Evolutionary conservation across 2,113 vertebrate genomes (phyloP).

Genomic region (Nicator chloris): DNA sequence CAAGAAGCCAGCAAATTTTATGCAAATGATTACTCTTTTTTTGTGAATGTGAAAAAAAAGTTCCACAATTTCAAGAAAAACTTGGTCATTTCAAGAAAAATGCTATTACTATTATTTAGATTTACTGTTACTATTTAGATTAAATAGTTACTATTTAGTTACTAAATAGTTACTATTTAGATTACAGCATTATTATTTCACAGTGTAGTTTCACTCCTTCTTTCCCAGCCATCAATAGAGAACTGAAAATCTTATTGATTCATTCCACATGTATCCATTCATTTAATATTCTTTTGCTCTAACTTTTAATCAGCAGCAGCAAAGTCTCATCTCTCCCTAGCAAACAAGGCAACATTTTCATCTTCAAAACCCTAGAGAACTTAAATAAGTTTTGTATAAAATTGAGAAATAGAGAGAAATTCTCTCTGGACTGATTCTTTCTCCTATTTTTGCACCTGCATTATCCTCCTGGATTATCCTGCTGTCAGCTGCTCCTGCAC

Average conservation of each 20-base stretch:
- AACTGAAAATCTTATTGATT: not conserved
- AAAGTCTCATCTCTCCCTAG: not conserved
- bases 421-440: not conserved
- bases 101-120: too few relatives aligned
- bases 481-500: constrained; percentile 6
- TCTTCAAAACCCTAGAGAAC: constrained; percentile 6
- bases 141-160: too few relatives aligned
- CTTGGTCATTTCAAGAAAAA: not conserved
- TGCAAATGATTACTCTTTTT: not conserved
- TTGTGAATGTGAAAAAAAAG: not conserved
- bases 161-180: not conserved
- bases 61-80: not conserved
- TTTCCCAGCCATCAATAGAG: not conserved
- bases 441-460: not conserved
- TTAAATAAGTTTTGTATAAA: constrained; percentile 7
- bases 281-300: not conserved
- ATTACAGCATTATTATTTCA: not conserved
- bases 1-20: not conserved
- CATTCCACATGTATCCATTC: not conserved
- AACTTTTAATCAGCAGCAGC: constrained; percentile 1
- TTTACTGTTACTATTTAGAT: not conserved
- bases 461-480: constrained; percentile 44
- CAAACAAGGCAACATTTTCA: not conserved
- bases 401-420: not conserved
- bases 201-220: not conserved